Evolutionary conservation across 2,113 vertebrate genomes (phyloP).

Genomic region (Rhea pennata): DNA sequence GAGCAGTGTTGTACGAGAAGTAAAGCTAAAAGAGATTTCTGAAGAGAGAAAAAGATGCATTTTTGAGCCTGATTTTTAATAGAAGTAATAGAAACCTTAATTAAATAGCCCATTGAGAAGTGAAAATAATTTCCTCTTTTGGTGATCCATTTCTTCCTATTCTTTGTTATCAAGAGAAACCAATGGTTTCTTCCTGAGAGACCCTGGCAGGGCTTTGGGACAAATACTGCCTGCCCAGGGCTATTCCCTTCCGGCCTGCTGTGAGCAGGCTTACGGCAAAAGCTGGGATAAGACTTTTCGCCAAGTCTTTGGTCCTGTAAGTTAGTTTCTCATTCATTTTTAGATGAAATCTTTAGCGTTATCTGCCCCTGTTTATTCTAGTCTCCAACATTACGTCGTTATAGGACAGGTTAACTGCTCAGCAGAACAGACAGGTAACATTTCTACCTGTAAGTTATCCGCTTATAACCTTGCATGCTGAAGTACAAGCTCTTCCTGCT

Average conservation of each 20-base stretch:
- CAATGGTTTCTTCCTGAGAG: not conserved
- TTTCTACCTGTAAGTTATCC: not conserved
- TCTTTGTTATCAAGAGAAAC: not conserved
- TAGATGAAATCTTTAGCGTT: not conserved
- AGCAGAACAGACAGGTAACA: constrained; percentile 18
- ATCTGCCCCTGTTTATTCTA: not conserved
- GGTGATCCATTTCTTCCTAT: not conserved
- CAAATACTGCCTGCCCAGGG: not conserved
- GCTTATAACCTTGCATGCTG: not conserved
- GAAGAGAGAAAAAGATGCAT: not conserved
- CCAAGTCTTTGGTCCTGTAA: not conserved
- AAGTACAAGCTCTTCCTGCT: not conserved
- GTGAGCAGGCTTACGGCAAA: not conserved
- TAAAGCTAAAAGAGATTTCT: not conserved
- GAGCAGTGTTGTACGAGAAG: not conserved
- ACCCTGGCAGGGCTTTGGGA: not conserved
- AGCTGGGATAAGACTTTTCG: not conserved
- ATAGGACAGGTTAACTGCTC: not conserved
- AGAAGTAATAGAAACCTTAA: not conserved
- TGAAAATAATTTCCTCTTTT: not conserved
- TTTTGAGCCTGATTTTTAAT: not conserved
- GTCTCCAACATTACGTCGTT: not conserved
- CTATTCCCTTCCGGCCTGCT: not conserved
- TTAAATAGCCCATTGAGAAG: not conserved
- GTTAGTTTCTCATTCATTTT: not conserved